These are phyloP conservation scores for Zoanthus solanderi DNA, from an alignment of 92 coral and sea anemone genomes.

Conservation along the genomic window DNA sequence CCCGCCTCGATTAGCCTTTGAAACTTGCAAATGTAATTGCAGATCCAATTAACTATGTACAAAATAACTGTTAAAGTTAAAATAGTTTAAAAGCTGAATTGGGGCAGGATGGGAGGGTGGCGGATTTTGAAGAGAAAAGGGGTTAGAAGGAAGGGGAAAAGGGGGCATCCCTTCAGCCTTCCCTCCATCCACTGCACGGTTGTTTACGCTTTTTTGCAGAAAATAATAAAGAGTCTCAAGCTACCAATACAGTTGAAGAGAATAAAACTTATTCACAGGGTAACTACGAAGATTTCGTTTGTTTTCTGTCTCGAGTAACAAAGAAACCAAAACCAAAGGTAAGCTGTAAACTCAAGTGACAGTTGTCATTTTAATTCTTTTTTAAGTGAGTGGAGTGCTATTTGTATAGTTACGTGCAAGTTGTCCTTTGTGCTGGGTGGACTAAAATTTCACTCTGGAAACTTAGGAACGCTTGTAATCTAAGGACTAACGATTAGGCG, in stretches of 20 bases:
- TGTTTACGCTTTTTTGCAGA: conserved; percentile 38
- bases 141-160: too few species aligned
- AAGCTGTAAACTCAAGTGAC: neutral
- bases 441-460: too few species aligned
- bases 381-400: neutral
- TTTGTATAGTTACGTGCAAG: too few species aligned
- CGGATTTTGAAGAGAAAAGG: too few species aligned
- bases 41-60: neutral
- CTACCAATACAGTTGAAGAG: conserved; percentile 64
- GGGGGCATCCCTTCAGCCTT: too few species aligned
- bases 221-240: conserved; percentile 66
- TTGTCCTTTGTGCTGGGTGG: too few species aligned
- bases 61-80: too few species aligned
- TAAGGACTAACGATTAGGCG: too few species aligned
- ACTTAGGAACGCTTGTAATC: too few species aligned
- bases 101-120: too few species aligned
- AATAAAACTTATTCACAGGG: conserved; percentile 86
- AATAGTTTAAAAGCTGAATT: too few species aligned
- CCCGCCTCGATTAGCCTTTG: neutral
- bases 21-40: neutral
- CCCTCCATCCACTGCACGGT: too few species aligned
- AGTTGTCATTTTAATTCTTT: neutral
- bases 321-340: conserved; percentile 81
- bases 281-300: conserved; percentile 72
- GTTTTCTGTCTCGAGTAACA: conserved; percentile 69